phyloP scores from a whole-genome alignment of 2,113 vertebrate genomes.

The Triplophysa rosa region DNA sequence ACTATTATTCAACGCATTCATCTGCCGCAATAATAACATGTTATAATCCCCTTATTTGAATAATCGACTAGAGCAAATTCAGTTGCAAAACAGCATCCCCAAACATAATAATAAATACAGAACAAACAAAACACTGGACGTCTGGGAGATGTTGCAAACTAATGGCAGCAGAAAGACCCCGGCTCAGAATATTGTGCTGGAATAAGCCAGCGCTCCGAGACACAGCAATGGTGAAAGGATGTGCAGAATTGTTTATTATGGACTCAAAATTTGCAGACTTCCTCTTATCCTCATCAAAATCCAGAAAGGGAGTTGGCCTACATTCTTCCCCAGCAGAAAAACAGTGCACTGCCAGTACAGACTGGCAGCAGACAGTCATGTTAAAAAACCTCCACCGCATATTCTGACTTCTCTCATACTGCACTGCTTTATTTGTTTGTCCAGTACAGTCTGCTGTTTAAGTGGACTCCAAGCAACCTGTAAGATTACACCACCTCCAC shows the following conservation, averaged over 20 bases:
- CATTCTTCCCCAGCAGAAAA: background rate
- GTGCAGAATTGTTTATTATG: background rate
- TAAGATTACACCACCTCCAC: conserved; percentile 27
- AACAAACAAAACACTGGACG: too few species aligned
- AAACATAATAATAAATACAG: background rate
- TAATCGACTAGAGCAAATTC: background rate
- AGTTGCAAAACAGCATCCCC: background rate
- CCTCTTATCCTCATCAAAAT: background rate
- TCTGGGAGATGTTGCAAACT: too few species aligned
- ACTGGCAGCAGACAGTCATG: background rate
- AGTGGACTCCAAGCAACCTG: conserved; percentile 32
- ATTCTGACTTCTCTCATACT: background rate
- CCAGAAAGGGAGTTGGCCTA: background rate
- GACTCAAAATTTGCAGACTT: background rate
- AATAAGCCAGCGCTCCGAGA: background rate
- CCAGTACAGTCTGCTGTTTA: conserved; percentile 27
- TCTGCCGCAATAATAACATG: too few species aligned
- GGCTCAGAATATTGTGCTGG: background rate
- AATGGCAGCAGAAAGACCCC: background rate
- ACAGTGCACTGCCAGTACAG: background rate
- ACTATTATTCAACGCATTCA: too few species aligned
- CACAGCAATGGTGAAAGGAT: background rate
- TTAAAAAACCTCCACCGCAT: background rate
- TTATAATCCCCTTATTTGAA: too few species aligned
- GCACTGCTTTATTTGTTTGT: conserved; percentile 23